Base-by-base conservation (phyloP, 2,113 vertebrate genomes). In the Micronycteris hirsuta region DNA sequence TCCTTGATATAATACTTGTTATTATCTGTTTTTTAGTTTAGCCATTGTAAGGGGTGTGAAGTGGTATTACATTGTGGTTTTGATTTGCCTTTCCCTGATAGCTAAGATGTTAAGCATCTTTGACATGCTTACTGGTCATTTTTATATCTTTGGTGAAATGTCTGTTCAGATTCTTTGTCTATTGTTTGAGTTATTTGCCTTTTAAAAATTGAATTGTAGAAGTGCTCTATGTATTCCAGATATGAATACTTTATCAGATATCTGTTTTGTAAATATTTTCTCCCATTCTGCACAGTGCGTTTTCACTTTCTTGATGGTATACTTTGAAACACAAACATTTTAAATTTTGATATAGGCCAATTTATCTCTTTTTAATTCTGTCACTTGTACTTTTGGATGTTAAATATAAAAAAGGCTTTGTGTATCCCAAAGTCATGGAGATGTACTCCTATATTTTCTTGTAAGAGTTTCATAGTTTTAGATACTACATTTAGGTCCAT, bases 31-130 rank as follows among this genome's bases (percentile, higher is more conserved):
- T 78, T 26, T 71, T 0, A 45, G 49, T 89, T 84, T n/a, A 49
- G 26, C 11, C 0, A 0, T 47, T 9, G 19, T 33, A 41, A 2
- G 14, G 3, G 22, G 2, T 82, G 13, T 52, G 19, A 45, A 28
- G 24, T 68, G 16, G 28, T 36, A 61, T 47, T 52, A 76, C 16
- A 41, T 4, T 41, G 36, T 88, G 76, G 20, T 58, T 93, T 93
- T 63, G 43, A 63, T 31, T 31, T 63, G 61, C 61, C 61, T 63
- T 63, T 63, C 61, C 61, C 28, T 84, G 54, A 20, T 47, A 24
- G 33, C 45, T 71, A 76, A 56, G 54, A n/a, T 76, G 5, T 61
- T 41, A 10, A 89, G 41, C 12, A 54, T 41, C 41, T 68, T 95
- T 86, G 22, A 19, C 2, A 8, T 56, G 45, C 38, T 67, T 77